Evolutionary conservation across 2,888 invertebrate species (phyloP).

Genomic region (Anorthoa munda): DNA sequence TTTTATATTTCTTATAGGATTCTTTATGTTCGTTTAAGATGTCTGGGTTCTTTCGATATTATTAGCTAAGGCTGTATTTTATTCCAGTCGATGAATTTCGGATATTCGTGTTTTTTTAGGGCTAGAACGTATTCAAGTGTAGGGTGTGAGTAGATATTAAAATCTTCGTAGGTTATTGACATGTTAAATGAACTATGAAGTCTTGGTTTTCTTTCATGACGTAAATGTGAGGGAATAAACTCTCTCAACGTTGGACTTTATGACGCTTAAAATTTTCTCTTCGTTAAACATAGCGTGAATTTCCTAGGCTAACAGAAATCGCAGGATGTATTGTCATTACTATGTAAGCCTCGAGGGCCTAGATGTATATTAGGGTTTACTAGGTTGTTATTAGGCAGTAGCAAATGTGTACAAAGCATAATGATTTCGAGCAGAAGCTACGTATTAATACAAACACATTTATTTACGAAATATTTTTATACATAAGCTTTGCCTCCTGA

Average conservation of each 20-base stretch:
- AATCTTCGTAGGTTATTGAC: background rate
- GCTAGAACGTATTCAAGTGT: conserved; percentile 10
- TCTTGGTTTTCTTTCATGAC: conserved; percentile 1
- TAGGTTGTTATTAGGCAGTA: too few relatives aligned
- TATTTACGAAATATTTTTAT: background rate
- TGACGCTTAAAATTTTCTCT: background rate
- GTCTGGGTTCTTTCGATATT: conserved; percentile 13
- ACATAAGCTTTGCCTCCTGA: too few relatives aligned
- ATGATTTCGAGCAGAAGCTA: too few relatives aligned
- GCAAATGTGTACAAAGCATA: too few relatives aligned
- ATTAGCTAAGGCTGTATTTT: conserved; percentile 1
- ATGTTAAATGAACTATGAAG: background rate
- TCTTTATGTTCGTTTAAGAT: conserved; percentile 10
- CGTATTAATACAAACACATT: too few relatives aligned
- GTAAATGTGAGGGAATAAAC: background rate
- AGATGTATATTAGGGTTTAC: too few relatives aligned
- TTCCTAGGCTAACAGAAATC: conserved; percentile 5
- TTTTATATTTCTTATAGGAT: conserved; percentile 16
- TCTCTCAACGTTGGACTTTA: background rate
- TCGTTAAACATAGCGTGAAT: background rate
- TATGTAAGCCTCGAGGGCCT: background rate
- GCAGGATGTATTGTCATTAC: background rate
- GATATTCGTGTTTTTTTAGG: conserved; percentile 8
- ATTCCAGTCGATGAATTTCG: background rate
- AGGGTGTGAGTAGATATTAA: background rate